Percentiles rank a stretch among this genome's conserved stretches.
Evolutionary conservation across 2,113 vertebrate species (phyloP).

Genomic region (Cryptoleucopteryx plumbea): DNA sequence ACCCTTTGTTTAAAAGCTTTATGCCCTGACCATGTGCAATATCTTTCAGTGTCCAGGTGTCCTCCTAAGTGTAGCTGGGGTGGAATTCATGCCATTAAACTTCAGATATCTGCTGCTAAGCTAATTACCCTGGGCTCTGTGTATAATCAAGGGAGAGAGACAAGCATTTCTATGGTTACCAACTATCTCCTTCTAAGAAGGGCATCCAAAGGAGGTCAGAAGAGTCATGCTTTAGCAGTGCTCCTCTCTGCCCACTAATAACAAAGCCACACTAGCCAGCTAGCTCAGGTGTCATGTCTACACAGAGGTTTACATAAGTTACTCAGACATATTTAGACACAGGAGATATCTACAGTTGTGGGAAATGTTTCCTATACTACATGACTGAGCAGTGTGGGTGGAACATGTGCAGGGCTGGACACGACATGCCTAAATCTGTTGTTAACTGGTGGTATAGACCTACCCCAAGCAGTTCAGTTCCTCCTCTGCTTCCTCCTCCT

Average conservation of each 20-base stretch:
- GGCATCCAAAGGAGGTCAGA: not conserved
- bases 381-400: not conserved
- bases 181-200: not conserved
- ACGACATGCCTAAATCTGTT: not conserved
- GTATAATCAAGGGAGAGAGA: not conserved
- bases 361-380: not conserved
- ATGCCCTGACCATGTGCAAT: not conserved
- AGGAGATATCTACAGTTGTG: not conserved
- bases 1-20: not conserved
- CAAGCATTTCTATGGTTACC: not conserved
- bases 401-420: not conserved
- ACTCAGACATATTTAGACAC: not conserved
- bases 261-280: not conserved
- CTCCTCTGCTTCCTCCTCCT: not conserved
- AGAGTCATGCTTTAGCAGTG: not conserved
- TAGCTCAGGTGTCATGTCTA: not conserved
- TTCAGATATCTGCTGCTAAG: not conserved
- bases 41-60: not conserved
- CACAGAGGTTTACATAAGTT: not conserved
- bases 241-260: not conserved
- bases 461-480: rapidly evolving
- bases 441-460: not conserved
- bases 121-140: not conserved
- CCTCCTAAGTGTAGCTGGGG: not conserved
- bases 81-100: not conserved